Percentiles rank a stretch among this genome's conserved stretches.
phyloP scores from a whole-genome alignment of 1,140 invertebrate genomes.

The Acromyrmex charruanus region DNA sequence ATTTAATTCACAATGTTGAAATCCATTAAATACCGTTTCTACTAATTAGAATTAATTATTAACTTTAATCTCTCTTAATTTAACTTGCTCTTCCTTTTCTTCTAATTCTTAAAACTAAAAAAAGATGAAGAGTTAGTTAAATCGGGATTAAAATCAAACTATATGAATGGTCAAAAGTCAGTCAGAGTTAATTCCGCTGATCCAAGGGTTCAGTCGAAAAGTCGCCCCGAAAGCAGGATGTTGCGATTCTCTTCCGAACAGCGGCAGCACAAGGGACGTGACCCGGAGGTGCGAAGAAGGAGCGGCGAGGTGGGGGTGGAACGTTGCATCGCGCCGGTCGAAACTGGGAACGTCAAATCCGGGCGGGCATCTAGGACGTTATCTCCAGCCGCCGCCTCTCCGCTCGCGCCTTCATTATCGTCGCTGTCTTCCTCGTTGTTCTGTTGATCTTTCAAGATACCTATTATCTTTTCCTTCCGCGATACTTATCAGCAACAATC shows the following conservation, averaged over 20 bases:
- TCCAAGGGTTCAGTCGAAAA: neutral
- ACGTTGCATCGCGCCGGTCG: conserved; percentile 66
- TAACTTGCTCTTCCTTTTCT: too few species aligned
- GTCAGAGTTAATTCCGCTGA: neutral
- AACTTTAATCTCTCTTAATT: too few species aligned
- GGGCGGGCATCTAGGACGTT: conserved; percentile 29
- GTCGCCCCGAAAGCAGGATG: conserved; percentile 30
- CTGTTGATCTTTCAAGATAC: neutral
- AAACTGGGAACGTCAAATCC: conserved; percentile 67
- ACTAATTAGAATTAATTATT: too few species aligned
- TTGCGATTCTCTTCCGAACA: conserved; percentile 74
- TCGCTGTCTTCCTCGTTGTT: neutral
- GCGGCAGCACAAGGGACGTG: conserved; percentile 70
- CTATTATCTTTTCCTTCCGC: neutral
- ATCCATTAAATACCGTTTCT: too few species aligned
- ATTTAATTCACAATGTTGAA: too few species aligned
- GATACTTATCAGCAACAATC: neutral
- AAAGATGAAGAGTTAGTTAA: too few species aligned
- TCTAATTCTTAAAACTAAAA: too few species aligned
- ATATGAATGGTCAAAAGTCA: too few species aligned
- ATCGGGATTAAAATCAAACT: too few species aligned
- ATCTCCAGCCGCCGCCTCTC: conserved; percentile 16
- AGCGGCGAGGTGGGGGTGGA: neutral
- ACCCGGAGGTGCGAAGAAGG: neutral
- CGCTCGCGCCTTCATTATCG: neutral